These are phyloP conservation scores for Microplitis manilae DNA, from an alignment of 2,888 invertebrate species.

Conservation along the genomic window DNA sequence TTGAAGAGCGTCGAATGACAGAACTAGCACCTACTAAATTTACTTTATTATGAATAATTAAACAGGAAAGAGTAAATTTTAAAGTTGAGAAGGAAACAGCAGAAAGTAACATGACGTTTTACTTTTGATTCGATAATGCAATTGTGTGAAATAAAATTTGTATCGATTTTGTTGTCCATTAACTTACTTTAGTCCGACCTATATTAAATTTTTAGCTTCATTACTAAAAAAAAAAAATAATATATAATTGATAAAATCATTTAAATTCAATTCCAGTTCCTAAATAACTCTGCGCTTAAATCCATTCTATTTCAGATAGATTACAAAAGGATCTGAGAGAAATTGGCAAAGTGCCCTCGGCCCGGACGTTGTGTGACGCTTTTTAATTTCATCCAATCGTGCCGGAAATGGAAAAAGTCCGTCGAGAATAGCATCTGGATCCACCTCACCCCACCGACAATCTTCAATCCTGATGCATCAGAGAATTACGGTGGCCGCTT, in stretches of 20 bases:
- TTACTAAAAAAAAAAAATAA: background rate
- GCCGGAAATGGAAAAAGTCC: slow-evolving; percentile 32
- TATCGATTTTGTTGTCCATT: background rate
- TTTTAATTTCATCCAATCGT: slow-evolving; percentile 44
- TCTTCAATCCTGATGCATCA: no score
- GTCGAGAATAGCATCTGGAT: background rate
- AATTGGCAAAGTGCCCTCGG: slow-evolving; percentile 20
- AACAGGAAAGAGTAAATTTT: background rate
- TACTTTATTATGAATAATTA: background rate
- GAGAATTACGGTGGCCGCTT: no score
- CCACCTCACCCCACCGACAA: slow-evolving; percentile 7
- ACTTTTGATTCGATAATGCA: no score
- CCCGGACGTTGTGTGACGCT: slow-evolving; percentile 35
- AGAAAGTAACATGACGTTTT: no score
- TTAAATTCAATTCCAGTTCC: slow-evolving; percentile 1
- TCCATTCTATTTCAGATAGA: slow-evolving; percentile 5
- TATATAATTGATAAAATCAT: background rate
- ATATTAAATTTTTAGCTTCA: background rate
- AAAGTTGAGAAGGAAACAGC: no score
- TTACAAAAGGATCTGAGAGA: slow-evolving; percentile 10
- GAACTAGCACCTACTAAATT: background rate
- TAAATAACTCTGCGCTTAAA: background rate
- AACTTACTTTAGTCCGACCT: background rate
- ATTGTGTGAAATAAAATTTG: no score
- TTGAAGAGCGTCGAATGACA: no score